Evolutionary conservation across 2,888 invertebrate species (phyloP), one percentile per base, ranked within the genome.

Genomic region (Linnaemya vulpina): DNA sequence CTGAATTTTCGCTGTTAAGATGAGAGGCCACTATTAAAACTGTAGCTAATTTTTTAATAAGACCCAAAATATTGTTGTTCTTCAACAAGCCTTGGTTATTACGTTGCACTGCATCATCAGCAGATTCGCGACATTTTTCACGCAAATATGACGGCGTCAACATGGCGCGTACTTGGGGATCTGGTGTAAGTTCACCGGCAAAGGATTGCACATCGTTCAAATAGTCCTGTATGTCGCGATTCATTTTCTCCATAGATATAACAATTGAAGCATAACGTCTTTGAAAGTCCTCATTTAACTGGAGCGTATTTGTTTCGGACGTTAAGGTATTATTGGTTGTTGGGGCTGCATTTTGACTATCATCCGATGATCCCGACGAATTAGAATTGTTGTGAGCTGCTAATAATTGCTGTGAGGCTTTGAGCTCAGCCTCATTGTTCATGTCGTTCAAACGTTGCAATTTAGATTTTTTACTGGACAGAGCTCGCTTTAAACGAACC

Each of bases 401-500:
- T 9, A 87, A 70, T 38, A 86, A 15, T 76, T 88, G 87, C 7
- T 87, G 87, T 20, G 87, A 87, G 0, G 95, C 95, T 91, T 95
- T 94, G 92, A 96, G 96, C 90, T 99, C 98, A 0, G 97, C 98
- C 91, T 97, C 96, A 82, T 96, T 94, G 90, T 99, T 99, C 95
- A 98, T 96, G 82, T 96, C 96, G 90, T 95, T 96, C 68, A 99
- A 93, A 79, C 95, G 94, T 88, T 95, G 94, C 11, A 98, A 95
- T 93, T 97, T 97, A 4, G 94, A 94, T 89, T 95, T 95, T 91
- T 99, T 99, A 0, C 95, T 95, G 83, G 95, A 94, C 53, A 99
- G 93, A 87, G 98, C 96, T 93, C 97, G 98, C 70, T 96, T 96
- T 35, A 98, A 94, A 88, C 96, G 95, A 0, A 98, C 97, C 93